These are phyloP conservation scores for Lasioglossum marginatum DNA, from an alignment of 2,888 invertebrate species.

Conservation along the genomic window DNA sequence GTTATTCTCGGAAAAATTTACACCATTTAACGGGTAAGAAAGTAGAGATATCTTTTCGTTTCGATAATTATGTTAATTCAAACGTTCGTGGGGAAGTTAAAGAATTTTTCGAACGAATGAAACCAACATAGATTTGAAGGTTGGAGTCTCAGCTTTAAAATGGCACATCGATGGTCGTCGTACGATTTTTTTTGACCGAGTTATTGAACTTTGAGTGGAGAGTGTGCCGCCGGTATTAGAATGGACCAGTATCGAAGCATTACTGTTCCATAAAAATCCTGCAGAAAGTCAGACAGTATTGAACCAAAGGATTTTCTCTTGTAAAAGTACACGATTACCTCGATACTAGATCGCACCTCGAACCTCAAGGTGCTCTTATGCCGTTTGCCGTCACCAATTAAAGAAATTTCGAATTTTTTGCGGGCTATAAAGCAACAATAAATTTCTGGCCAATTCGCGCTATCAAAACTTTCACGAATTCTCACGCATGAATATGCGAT, in stretches of 20 bases:
- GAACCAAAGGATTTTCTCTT: not conserved
- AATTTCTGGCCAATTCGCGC: conserved; percentile 18
- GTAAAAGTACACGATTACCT: not conserved
- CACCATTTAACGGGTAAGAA: too few relatives aligned
- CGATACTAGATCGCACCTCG: not conserved
- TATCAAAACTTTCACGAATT: conserved; percentile 35
- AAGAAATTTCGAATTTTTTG: not conserved
- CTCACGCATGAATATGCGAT: conserved; percentile 54
- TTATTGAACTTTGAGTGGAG: not conserved
- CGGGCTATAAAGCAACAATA: not conserved
- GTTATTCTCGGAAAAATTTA: too few relatives aligned
- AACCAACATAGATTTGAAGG: not conserved
- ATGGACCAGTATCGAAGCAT: not conserved
- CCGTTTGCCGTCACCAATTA: too few relatives aligned
- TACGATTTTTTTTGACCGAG: not conserved
- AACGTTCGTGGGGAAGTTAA: too few relatives aligned
- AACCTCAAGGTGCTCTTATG: accelerated
- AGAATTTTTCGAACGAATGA: not conserved
- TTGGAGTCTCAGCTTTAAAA: not conserved
- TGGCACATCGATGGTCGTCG: not conserved
- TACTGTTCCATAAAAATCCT: not conserved
- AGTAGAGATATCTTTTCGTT: too few relatives aligned
- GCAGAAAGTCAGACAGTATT: not conserved
- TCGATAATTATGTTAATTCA: too few relatives aligned
- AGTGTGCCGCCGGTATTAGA: not conserved